phyloP scores from a whole-genome alignment of 2,888 invertebrate genomes.

The Agonopterix alstromeriana region DNA sequence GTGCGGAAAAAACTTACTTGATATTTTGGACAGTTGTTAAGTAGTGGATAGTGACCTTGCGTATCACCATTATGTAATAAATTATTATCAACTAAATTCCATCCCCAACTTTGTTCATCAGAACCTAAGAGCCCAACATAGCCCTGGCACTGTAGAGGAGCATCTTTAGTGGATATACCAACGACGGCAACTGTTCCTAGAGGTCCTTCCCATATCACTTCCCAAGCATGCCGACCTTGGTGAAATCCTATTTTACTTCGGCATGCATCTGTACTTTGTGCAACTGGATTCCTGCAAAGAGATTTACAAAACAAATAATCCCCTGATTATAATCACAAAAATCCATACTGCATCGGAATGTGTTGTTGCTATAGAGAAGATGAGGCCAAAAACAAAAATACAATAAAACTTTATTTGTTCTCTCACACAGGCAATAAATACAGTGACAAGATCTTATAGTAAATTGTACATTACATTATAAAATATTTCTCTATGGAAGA shows the following conservation, averaged over 20 bases:
- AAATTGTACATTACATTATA: too few relatives aligned
- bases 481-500: too few relatives aligned
- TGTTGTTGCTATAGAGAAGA: too few relatives aligned
- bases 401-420: too few relatives aligned
- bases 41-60: conserved; percentile 93
- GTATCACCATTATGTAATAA: conserved; percentile 97
- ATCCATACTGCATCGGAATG: too few relatives aligned
- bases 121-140: conserved; percentile 96
- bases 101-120: conserved; percentile 99
- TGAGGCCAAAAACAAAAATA: too few relatives aligned
- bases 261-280: conserved; percentile 98
- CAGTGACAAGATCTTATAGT: too few relatives aligned
- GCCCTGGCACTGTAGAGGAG: conserved; percentile 94
- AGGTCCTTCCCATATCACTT: conserved; percentile 99
- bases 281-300: conserved; percentile 92
- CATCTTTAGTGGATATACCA: conserved; percentile 96
- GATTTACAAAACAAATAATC: not conserved
- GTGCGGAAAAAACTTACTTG: conserved; percentile 84
- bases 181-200: conserved; percentile 98
- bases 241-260: conserved; percentile 93
- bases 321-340: too few relatives aligned
- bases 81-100: conserved; percentile 99
- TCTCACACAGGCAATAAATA: too few relatives aligned
- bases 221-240: conserved; percentile 97
- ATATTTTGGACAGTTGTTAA: conserved; percentile 98